Percentiles rank a stretch among this genome's conserved stretches.
phyloP scores from a whole-genome alignment of 1,140 invertebrate species.

The Colletes gigas region DNA sequence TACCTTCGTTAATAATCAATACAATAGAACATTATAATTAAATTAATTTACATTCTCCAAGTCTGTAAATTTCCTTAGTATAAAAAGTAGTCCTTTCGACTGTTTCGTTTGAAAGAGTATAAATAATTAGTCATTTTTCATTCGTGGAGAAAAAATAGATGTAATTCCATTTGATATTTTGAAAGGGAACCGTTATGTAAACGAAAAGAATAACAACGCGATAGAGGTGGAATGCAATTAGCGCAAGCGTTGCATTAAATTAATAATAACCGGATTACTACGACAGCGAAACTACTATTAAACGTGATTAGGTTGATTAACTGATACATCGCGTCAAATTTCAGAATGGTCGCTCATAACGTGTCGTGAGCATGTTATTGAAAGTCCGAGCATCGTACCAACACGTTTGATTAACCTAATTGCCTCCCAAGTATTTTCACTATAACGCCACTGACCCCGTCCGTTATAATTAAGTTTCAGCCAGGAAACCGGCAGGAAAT shows the following conservation, averaged over 20 bases:
- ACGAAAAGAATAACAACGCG: neutral
- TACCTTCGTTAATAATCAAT: neutral
- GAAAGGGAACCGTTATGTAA: neutral
- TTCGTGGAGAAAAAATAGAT: too few relatives aligned
- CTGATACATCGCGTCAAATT: neutral
- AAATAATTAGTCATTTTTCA: too few relatives aligned
- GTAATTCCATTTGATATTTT: too few relatives aligned
- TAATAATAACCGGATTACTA: slow-evolving; percentile 3
- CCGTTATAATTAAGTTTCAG: slow-evolving; percentile 6
- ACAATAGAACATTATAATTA: too few relatives aligned
- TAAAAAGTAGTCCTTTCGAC: too few relatives aligned
- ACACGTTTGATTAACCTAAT: slow-evolving; percentile 15
- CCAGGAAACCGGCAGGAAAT: neutral
- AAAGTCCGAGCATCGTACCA: neutral
- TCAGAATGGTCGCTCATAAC: neutral
- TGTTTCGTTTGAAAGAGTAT: too few relatives aligned
- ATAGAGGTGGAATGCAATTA: neutral
- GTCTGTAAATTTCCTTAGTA: too few relatives aligned
- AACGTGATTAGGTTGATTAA: slow-evolving; percentile 6
- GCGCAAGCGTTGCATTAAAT: slow-evolving; percentile 1
- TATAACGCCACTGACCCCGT: neutral
- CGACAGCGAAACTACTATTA: neutral
- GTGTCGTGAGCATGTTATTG: neutral
- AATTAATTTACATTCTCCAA: too few relatives aligned
- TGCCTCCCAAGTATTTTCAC: slow-evolving; percentile 1